phyloP scores from a whole-genome alignment of 2,888 invertebrate species.

The Philopedon plagiatum region DNA sequence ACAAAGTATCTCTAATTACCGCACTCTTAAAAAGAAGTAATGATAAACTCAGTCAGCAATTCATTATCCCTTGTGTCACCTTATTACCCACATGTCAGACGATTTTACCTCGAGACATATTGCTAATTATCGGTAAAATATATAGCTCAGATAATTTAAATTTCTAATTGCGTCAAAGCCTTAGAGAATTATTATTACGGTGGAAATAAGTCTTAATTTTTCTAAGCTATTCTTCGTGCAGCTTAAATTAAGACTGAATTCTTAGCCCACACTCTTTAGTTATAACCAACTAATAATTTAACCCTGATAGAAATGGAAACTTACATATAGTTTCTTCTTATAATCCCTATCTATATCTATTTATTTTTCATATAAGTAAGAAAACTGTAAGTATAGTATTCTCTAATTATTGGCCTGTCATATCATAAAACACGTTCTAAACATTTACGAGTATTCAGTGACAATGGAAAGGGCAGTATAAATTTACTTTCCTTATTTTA shows the following conservation, averaged over 20 bases:
- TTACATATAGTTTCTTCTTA: neutral
- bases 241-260: slow-evolving; percentile 17
- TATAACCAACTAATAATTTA: slow-evolving; percentile 14
- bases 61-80: slow-evolving; percentile 27
- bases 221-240: neutral
- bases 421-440: too few relatives aligned
- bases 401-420: too few relatives aligned
- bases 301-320: neutral
- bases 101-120: slow-evolving; percentile 40
- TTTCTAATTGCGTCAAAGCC: slow-evolving; percentile 39
- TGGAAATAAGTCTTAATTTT: slow-evolving; percentile 37
- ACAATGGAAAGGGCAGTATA: too few relatives aligned
- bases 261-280: slow-evolving; percentile 29
- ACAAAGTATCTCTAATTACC: too few relatives aligned
- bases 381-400: too few relatives aligned
- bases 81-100: slow-evolving; percentile 33
- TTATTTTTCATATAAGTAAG: neutral
- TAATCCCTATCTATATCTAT: neutral
- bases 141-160: slow-evolving; percentile 40
- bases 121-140: slow-evolving; percentile 42
- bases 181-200: slow-evolving; percentile 38
- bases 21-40: neutral
- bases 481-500: too few relatives aligned
- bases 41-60: slow-evolving; percentile 18
- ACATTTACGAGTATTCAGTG: too few relatives aligned